Conservation (phyloP, 1,140 invertebrate genomes). For the Kradibia gibbosae region DNA sequence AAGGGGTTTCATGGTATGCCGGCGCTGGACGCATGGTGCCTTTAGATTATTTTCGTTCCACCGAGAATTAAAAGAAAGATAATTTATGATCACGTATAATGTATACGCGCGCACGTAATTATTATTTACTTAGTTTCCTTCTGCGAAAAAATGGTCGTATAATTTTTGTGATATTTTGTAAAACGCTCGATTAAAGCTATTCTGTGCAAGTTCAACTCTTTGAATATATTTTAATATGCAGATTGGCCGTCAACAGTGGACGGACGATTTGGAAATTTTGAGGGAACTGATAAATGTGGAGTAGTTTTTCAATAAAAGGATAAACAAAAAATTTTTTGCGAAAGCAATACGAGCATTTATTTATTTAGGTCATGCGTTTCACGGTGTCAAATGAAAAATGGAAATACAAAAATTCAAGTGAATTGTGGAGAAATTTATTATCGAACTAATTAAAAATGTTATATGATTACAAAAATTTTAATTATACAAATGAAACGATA, state of each 20-base stretch:
- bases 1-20: slow-evolving; percentile 52
- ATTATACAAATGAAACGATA: slow-evolving; percentile 43
- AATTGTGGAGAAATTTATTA: slow-evolving; percentile 50
- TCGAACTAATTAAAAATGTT: slow-evolving; percentile 44
- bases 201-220: slow-evolving; percentile 33
- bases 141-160: slow-evolving; percentile 70
- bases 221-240: slow-evolving; percentile 30
- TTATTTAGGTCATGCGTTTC: slow-evolving; percentile 73
- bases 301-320: slow-evolving; percentile 37
- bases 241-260: slow-evolving; percentile 14
- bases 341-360: slow-evolving; percentile 68
- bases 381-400: slow-evolving; percentile 52
- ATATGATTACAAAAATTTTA: slow-evolving; percentile 47
- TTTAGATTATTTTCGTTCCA: slow-evolving; percentile 48
- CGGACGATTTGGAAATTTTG: slow-evolving; percentile 31
- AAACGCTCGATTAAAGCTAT: slow-evolving; percentile 55
- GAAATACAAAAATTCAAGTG: slow-evolving; percentile 20
- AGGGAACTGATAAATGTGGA: slow-evolving; percentile 40
- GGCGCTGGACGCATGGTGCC: slow-evolving; percentile 56
- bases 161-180: slow-evolving; percentile 74
- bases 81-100: not conserved
- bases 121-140: slow-evolving; percentile 58
- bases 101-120: slow-evolving; percentile 32
- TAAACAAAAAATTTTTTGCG: slow-evolving; percentile 9
- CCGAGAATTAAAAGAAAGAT: slow-evolving; percentile 23